Evolutionary conservation across 2,888 invertebrate species (phyloP).

Genomic region (Bellardia pandia): DNA sequence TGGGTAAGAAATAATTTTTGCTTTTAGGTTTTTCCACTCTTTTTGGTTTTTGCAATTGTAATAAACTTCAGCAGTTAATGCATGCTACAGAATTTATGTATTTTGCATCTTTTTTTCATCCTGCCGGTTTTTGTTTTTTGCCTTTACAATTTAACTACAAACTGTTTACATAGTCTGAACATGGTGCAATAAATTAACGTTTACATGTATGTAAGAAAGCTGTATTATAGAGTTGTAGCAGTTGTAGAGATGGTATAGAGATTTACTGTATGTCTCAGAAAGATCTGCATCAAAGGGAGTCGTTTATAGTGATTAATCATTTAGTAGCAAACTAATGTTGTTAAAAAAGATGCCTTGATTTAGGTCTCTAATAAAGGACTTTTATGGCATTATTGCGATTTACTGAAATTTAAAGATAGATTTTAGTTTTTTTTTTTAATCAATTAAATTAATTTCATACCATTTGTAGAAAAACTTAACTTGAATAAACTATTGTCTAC

Average conservation of each 20-base stretch:
- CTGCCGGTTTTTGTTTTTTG: conserved; percentile 4
- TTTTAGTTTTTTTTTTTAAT: too few relatives aligned
- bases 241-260: background rate
- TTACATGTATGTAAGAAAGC: background rate
- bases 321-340: background rate
- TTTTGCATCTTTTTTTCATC: conserved; percentile 3
- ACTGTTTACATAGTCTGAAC: conserved; percentile 47
- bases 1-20: conserved; percentile 58
- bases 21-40: background rate
- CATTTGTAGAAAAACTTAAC: too few relatives aligned
- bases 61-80: conserved; percentile 69
- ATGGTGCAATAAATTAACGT: conserved; percentile 32
- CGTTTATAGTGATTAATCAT: background rate
- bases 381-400: too few relatives aligned
- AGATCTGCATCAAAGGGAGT: background rate
- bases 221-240: background rate
- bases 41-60: conserved; percentile 59
- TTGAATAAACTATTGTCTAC: too few relatives aligned
- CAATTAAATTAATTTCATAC: too few relatives aligned
- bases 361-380: too few relatives aligned
- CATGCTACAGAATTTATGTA: conserved; percentile 57
- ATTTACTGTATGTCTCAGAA: background rate
- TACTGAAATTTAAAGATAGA: too few relatives aligned
- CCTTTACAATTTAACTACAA: conserved; percentile 39
- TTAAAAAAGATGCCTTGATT: background rate